Base-by-base conservation (phyloP, 2,888 invertebrate species). In the Periphyllus acericola region DNA sequence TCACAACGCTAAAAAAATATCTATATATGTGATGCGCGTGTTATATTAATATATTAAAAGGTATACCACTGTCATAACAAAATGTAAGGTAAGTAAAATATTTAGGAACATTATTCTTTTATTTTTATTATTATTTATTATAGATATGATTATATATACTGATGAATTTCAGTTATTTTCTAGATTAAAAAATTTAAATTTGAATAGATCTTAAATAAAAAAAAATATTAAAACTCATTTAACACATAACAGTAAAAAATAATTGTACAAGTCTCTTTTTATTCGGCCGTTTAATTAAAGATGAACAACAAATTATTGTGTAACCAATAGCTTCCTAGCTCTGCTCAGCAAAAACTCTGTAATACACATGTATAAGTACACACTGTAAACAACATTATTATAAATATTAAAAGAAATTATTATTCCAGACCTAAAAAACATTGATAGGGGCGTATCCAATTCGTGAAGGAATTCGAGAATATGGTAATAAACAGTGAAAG, bases 391-490 rank as follows among this genome's bases (percentile, higher is more conserved):
- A 68, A 29, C 68, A n/a, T n/a, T 66, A 40, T 36, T 81, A 68
- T 21, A 40, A 36, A 79, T 79, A 60, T 34, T 25, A 79, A 79
- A n/a, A 79, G 34, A 34, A 79, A 34, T 25, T 34, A 60, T 79
- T 34, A 6, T 79, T 68, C 29, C 25, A 9, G 11, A 52, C 36
- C 36, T 14, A 17, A 74, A 74, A 74, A 5, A 55, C 11, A 14
- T 17, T 36, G 4, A 55, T 36, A 3, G 36, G 83, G n/a, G 74
- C 72, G 72, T 83, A n/a, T 74, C 55, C 0, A n/a, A 36, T 29
- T 83, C 74, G 74, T 74, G 74, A 36, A 55, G 55, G 83, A 74
- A 74, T 83, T 83, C 29, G 29, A 74, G 34, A 83, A 74, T 55
- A 60, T 81, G 4, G 25, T 46, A 25, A 34, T 55, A 74, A 55